Evolutionary conservation across 2,888 invertebrate species (phyloP).

Genomic region (Drosophila pseudotalamancana): DNA sequence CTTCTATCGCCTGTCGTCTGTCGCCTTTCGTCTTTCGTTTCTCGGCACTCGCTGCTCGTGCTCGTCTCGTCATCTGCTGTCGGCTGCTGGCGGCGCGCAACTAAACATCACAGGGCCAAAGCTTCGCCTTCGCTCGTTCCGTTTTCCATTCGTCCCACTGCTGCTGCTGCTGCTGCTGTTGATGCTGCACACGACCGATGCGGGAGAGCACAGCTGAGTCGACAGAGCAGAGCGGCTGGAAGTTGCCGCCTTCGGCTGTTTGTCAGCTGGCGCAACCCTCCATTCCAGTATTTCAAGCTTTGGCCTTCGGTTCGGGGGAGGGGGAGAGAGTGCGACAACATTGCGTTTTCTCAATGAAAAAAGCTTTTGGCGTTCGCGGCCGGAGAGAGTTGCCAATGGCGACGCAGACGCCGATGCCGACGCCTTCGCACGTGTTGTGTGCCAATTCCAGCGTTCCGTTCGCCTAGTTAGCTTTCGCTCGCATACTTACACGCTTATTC

Average conservation of each 20-base stretch:
- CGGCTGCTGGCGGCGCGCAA: conserved; percentile 74
- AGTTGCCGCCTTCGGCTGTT: conserved; percentile 22
- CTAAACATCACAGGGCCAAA: conserved; percentile 42
- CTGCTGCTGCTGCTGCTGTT: conserved; percentile 17
- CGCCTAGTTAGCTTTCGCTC: conserved; percentile 5
- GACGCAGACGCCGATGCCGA: conserved; percentile 38
- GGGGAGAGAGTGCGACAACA: background rate
- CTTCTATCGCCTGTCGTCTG: conserved; percentile 14
- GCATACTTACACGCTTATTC: background rate
- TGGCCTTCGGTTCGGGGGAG: background rate
- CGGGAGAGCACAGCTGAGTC: conserved; percentile 39
- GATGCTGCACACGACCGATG: conserved; percentile 34
- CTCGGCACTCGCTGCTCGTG: conserved; percentile 35
- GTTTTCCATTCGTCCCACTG: conserved; percentile 16
- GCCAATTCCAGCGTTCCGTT: conserved; percentile 26
- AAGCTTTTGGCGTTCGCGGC: conserved; percentile 38
- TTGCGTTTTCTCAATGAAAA: conserved; percentile 53
- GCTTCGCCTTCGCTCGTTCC: conserved; percentile 35
- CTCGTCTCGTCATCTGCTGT: conserved; percentile 70
- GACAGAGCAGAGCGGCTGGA: conserved; percentile 31
- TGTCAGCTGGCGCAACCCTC: conserved; percentile 44
- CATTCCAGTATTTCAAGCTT: conserved; percentile 34
- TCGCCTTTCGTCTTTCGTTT: conserved; percentile 14
- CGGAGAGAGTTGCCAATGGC: conserved; percentile 54
- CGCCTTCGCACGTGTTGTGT: conserved; percentile 44